Evolutionary conservation across 2,797 vertebrate genomes (phyloP).

Genomic region (Stomatorhinus walkeri): DNA sequence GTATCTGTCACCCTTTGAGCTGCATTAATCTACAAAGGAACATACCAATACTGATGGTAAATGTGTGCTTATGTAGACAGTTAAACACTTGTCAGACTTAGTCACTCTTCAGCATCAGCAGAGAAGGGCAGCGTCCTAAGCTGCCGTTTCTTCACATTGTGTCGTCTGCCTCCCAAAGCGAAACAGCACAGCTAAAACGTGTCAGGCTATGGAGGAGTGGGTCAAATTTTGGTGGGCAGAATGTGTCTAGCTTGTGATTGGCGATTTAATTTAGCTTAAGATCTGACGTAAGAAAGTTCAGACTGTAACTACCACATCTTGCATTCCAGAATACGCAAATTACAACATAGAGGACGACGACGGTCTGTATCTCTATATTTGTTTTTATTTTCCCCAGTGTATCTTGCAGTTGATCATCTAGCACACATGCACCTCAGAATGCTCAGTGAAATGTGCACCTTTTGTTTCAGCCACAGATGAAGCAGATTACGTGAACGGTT

Average conservation of each 20-base stretch:
- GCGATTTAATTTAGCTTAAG: neutral
- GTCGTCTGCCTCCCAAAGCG: neutral
- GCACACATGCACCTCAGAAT: neutral
- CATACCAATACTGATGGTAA: neutral
- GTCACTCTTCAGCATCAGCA: neutral
- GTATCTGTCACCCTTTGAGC: neutral
- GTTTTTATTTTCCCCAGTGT: neutral
- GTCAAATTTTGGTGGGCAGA: neutral
- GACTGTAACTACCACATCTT: neutral
- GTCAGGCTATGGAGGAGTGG: neutral
- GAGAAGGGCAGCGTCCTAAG: neutral
- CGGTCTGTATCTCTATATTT: neutral
- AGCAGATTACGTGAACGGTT: constrained; percentile 35
- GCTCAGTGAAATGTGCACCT: neutral
- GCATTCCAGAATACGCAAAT: neutral
- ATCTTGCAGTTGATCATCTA: neutral
- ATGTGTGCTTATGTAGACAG: neutral
- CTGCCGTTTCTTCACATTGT: neutral
- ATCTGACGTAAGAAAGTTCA: neutral
- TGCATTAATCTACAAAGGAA: neutral
- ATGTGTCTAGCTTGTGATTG: neutral
- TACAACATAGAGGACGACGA: neutral
- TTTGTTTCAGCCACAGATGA: constrained; percentile 30
- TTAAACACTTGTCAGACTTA: neutral
- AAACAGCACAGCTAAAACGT: neutral